Base-by-base conservation (phyloP, 1,140 invertebrate species). In the Nylanderia fulva region DNA sequence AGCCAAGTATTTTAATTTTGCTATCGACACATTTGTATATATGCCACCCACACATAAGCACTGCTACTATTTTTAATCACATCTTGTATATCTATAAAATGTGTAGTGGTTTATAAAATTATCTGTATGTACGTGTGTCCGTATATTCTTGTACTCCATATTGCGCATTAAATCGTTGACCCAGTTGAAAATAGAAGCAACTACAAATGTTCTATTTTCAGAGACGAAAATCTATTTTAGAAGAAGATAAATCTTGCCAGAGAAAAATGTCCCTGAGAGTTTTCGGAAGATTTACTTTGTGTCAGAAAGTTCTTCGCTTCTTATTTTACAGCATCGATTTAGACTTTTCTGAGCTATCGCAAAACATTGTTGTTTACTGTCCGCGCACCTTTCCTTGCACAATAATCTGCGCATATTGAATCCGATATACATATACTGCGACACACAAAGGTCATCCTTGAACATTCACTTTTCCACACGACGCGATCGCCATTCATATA, bases 291-390 rank as follows among this genome's bases (percentile, higher is more conserved):
- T 33, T 58, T 58, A 27, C 2, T 69, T 15, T 15, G 39, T 27
- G 2, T 21, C n/a, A 11, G 9, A 48, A 15, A 15, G 0, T 54
- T 18, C 29, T 29, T 2, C 2, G 15, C 13, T 36, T 74, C 54
- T 29, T 11, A 18, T n/a, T 11, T 48, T 36, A 21, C n/a, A 36
- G 11, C n/a, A 33, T 56, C 29, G 33, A 36, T 36, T 74, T 33
- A n/a, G n/a, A 39, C 58, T 42, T 76, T 29, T 3, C n/a, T 9
- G 13, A 15, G 24, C n/a, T 24, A 52, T 27, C 24, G 45, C 29
- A 52, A n/a, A 29, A 27, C 18, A 56, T 79, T 85, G 86, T 74
- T 85, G 86, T 88, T 88, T 85, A 87, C 66, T 79, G 58, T 39
- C 15, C 21, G 11, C 29, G 29, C 3, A 3, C 29, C 1, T 33